phyloP scores from a whole-genome alignment of 2,113 vertebrate species.

The Rana temporaria region DNA sequence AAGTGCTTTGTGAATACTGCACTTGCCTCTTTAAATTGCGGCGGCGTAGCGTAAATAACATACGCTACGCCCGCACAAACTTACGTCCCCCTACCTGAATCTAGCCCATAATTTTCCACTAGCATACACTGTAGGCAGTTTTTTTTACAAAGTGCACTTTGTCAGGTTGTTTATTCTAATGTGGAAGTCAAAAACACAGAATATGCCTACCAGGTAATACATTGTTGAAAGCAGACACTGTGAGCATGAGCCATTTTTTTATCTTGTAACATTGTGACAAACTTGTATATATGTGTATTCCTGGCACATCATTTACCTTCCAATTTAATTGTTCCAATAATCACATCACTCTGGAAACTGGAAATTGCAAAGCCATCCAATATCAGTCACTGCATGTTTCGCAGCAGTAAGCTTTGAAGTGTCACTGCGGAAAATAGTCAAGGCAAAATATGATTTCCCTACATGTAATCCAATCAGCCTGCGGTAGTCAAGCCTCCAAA shows the following conservation, averaged over 20 bases:
- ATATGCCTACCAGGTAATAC: background rate
- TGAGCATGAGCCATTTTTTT: background rate
- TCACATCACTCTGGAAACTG: conserved; percentile 32
- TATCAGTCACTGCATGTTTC: conserved; percentile 39
- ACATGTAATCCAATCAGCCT: conserved; percentile 50
- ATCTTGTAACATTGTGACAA: conserved; percentile 16
- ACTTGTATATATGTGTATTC: conserved; percentile 4
- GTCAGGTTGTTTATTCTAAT: background rate
- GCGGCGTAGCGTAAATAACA: too few species aligned
- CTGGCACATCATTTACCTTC: conserved; percentile 35
- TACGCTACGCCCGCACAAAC: too few species aligned
- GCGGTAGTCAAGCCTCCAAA: conserved; percentile 29
- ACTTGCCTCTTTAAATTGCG: too few species aligned
- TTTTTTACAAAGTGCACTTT: background rate
- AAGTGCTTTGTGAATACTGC: too few species aligned
- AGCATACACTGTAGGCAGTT: too few species aligned
- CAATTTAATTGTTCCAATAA: conserved; percentile 33
- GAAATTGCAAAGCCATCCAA: conserved; percentile 27
- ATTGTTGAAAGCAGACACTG: background rate
- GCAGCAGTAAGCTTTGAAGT: conserved; percentile 52
- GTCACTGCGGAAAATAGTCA: conserved; percentile 46
- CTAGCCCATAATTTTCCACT: too few species aligned
- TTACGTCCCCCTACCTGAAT: too few species aligned
- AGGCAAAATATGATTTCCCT: conserved; percentile 48
- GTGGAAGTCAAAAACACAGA: too few species aligned